phyloP scores from a whole-genome alignment of 2,888 invertebrate species.

The Drosophila mulleri region DNA sequence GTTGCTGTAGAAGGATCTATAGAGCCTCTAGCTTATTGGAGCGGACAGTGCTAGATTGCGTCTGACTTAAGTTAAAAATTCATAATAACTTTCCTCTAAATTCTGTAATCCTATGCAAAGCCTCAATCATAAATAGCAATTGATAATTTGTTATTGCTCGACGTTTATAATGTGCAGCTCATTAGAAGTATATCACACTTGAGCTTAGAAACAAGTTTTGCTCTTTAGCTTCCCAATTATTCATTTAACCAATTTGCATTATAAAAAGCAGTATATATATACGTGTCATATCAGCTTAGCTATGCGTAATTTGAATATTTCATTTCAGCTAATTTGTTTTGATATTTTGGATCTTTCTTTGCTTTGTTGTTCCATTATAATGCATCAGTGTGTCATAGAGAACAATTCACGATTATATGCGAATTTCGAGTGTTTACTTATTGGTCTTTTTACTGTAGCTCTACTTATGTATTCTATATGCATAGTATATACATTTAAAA shows the following conservation, averaged over 20 bases:
- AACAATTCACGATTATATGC: constrained; percentile 1
- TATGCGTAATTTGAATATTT: constrained; percentile 17
- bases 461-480: constrained; percentile 8
- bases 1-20: too few species aligned
- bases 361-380: neutral
- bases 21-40: too few species aligned
- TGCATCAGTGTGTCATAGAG: constrained; percentile 2
- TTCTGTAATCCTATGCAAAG: neutral
- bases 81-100: neutral
- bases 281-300: neutral
- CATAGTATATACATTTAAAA: neutral
- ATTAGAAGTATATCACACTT: neutral
- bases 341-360: constrained; percentile 1
- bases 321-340: constrained; percentile 18
- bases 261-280: neutral
- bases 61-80: too few species aligned
- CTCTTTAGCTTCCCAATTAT: neutral
- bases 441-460: neutral
- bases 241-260: constrained; percentile 8
- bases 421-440: constrained; percentile 2
- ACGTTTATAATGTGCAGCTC: neutral
- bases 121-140: neutral
- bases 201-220: constrained; percentile 11
- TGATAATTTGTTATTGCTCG: neutral
- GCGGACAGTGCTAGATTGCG: too few species aligned